Conservation (phyloP, 1,140 invertebrate species). For the Drosophila pseudoananassae region DNA sequence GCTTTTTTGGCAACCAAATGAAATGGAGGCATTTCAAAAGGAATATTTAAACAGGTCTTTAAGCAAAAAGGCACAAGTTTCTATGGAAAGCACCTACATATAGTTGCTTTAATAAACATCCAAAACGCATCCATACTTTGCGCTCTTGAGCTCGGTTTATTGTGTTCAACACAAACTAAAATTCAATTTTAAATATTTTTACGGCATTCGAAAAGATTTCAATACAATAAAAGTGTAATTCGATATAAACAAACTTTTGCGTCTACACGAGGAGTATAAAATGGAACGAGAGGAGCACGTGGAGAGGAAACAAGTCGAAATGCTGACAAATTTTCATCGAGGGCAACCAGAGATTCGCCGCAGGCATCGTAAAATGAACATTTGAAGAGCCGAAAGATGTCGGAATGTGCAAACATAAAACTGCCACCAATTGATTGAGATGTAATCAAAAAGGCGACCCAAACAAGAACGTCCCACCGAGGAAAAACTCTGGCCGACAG, state of each 20-base stretch:
- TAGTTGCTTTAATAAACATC: neutral
- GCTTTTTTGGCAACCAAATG: conserved; percentile 44
- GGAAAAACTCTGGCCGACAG: conserved; percentile 1
- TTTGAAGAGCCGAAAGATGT: conserved; percentile 72
- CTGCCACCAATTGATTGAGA: conserved; percentile 81
- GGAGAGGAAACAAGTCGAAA: conserved; percentile 55
- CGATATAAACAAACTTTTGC: conserved; percentile 72
- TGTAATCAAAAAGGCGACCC: conserved; percentile 70
- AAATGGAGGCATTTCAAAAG: conserved; percentile 43
- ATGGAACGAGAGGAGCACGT: conserved; percentile 13
- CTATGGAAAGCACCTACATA: neutral
- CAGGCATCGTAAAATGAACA: conserved; percentile 75
- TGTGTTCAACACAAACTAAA: conserved; percentile 22
- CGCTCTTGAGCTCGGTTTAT: neutral
- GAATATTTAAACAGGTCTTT: conserved; percentile 34
- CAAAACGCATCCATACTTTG: neutral
- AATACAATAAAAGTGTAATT: conserved; percentile 72
- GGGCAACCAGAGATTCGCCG: conserved; percentile 45
- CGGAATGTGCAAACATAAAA: conserved; percentile 80
- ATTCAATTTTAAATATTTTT: conserved; percentile 58
- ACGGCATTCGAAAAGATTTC: conserved; percentile 44
- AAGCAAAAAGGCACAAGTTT: neutral
- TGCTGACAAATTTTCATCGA: conserved; percentile 68
- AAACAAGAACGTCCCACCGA: conserved; percentile 41
- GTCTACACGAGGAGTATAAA: conserved; percentile 10